These are phyloP conservation scores for Phortica magna DNA, from an alignment of 2,888 invertebrate genomes.

Conservation along the genomic window DNA sequence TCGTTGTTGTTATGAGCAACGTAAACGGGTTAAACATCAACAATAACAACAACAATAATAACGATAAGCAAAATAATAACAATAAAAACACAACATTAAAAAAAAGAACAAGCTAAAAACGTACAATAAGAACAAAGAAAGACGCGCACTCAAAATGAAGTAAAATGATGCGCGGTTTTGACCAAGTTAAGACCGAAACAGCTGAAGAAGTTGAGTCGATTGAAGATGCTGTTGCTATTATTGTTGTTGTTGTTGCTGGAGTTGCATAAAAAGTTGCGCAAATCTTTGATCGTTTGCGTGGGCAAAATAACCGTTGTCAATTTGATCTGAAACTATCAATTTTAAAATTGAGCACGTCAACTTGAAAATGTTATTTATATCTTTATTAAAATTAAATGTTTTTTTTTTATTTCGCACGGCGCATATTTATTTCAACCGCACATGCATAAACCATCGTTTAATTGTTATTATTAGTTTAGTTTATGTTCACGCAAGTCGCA, in stretches of 20 bases:
- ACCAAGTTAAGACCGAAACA: neutral
- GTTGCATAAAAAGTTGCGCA: neutral
- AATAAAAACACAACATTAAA: slow-evolving; percentile 12
- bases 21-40: slow-evolving; percentile 61
- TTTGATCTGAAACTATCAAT: neutral
- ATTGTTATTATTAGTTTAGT: too few species aligned
- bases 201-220: neutral
- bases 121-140: slow-evolving; percentile 27
- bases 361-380: too few species aligned
- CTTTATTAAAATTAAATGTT: too few species aligned
- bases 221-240: neutral
- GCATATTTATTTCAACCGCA: too few species aligned
- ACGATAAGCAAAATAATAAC: slow-evolving; percentile 52
- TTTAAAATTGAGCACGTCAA: too few species aligned
- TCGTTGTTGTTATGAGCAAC: neutral
- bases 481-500: too few species aligned
- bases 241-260: neutral
- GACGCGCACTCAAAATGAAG: neutral
- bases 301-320: neutral
- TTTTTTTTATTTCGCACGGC: too few species aligned
- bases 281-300: neutral
- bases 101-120: slow-evolving; percentile 28
- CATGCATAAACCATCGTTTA: too few species aligned
- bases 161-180: slow-evolving; percentile 1
- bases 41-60: slow-evolving; percentile 43